phyloP scores from a whole-genome alignment of 64 coral and sea anemone species.

The Hydrozoanthus tunicans region DNA sequence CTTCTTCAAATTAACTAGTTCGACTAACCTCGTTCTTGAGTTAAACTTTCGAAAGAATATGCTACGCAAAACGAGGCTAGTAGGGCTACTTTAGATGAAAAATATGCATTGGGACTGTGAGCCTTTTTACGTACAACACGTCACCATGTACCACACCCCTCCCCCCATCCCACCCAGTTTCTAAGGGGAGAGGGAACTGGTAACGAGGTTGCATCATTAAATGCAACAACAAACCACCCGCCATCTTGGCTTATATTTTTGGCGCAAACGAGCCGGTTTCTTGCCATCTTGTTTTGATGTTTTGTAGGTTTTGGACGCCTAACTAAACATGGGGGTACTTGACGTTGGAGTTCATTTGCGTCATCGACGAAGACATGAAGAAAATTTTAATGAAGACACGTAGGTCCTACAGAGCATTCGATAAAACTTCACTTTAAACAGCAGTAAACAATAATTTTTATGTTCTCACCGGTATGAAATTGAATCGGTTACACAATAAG shows the following conservation, averaged over 20 bases:
- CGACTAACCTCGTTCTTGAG: too few relatives aligned
- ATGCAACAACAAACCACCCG: constrained; percentile 44
- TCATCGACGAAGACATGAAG: constrained; percentile 29
- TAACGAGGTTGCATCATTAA: constrained; percentile 54
- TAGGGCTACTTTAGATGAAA: too few relatives aligned
- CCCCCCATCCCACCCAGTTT: too few relatives aligned
- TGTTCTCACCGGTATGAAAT: background rate
- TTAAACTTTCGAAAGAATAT: too few relatives aligned
- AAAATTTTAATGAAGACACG: background rate
- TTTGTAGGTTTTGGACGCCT: background rate
- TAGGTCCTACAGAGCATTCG: background rate
- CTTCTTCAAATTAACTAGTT: too few relatives aligned
- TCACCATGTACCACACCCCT: too few relatives aligned
- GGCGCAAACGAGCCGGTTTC: background rate
- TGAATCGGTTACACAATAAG: too few relatives aligned
- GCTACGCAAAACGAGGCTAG: too few relatives aligned
- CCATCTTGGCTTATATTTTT: constrained; percentile 68
- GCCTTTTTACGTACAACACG: too few relatives aligned
- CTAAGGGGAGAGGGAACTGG: background rate
- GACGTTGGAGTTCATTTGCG: constrained; percentile 29
- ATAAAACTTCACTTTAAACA: background rate
- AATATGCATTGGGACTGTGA: too few relatives aligned
- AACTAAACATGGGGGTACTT: constrained; percentile 27
- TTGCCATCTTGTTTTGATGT: background rate
- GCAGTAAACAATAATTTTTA: background rate